phyloP scores from a whole-genome alignment of 2,113 vertebrate genomes.

The Apaloderma vittatum region DNA sequence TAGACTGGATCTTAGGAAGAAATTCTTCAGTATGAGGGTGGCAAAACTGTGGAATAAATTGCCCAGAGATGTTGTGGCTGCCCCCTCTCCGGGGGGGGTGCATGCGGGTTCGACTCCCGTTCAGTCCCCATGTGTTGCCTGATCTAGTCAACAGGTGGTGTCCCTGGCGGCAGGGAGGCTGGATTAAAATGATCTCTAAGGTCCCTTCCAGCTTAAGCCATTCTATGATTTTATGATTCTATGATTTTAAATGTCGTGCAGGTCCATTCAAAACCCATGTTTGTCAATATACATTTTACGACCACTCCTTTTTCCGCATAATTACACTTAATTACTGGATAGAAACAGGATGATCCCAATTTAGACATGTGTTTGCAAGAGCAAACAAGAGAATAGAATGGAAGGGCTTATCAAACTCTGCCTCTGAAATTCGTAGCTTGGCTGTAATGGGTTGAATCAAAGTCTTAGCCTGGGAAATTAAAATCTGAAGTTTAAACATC shows the following conservation, averaged over 20 bases:
- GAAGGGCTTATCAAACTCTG: neutral
- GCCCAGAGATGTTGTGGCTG: too few relatives aligned
- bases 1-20: too few relatives aligned
- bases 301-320: neutral
- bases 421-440: neutral
- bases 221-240: too few relatives aligned
- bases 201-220: too few relatives aligned
- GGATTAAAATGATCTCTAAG: too few relatives aligned
- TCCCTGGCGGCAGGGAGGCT: too few relatives aligned
- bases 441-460: neutral
- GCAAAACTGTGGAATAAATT: too few relatives aligned
- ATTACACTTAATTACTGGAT: neutral
- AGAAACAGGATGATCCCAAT: neutral
- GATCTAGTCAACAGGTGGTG: too few relatives aligned
- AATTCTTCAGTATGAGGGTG: too few relatives aligned
- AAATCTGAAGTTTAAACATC: neutral
- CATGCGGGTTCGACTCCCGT: too few relatives aligned
- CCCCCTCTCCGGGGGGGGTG: too few relatives aligned
- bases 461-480: neutral
- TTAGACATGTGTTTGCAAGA: neutral
- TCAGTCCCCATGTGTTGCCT: too few relatives aligned
- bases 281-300: neutral
- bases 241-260: neutral
- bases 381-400: neutral
- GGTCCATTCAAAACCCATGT: neutral